Evolutionary conservation across 1,140 invertebrate genomes (phyloP).

Genomic region (Camponotus floridanus): DNA sequence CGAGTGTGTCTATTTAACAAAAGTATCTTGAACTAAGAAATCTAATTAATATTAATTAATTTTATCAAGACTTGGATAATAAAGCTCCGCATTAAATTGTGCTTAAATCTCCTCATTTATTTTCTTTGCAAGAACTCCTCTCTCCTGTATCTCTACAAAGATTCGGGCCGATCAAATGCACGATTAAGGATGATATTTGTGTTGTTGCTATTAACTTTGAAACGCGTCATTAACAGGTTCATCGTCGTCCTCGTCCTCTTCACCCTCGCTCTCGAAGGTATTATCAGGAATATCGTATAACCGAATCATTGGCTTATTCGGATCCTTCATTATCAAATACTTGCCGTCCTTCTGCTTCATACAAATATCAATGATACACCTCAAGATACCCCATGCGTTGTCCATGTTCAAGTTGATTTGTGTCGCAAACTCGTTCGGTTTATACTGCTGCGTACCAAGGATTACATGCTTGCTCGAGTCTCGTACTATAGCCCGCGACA

Average conservation of each 20-base stretch:
- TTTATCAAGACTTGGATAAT: conserved; percentile 9
- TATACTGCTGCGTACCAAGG: conserved; percentile 99
- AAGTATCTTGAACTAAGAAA: background rate
- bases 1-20: too few relatives aligned
- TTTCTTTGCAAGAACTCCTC: conserved; percentile 12
- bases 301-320: conserved; percentile 98
- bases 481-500: conserved; percentile 96
- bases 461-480: conserved; percentile 99
- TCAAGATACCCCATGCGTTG: conserved; percentile 99
- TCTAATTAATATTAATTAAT: background rate
- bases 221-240: conserved; percentile 88
- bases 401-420: conserved; percentile 99
- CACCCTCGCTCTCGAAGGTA: conserved; percentile 99
- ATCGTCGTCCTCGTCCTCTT: conserved; percentile 96
- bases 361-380: conserved; percentile 99
- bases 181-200: background rate
- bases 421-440: conserved; percentile 98
- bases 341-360: conserved; percentile 99
- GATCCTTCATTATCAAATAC: conserved; percentile 99
- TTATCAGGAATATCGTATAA: conserved; percentile 99
- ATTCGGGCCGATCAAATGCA: background rate
- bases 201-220: conserved; percentile 80
- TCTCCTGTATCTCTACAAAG: background rate
- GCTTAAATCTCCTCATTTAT: conserved; percentile 35
- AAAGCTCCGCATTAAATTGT: conserved; percentile 12